Conservation (phyloP, 2,888 invertebrate genomes). For the Troilus luridus region DNA sequence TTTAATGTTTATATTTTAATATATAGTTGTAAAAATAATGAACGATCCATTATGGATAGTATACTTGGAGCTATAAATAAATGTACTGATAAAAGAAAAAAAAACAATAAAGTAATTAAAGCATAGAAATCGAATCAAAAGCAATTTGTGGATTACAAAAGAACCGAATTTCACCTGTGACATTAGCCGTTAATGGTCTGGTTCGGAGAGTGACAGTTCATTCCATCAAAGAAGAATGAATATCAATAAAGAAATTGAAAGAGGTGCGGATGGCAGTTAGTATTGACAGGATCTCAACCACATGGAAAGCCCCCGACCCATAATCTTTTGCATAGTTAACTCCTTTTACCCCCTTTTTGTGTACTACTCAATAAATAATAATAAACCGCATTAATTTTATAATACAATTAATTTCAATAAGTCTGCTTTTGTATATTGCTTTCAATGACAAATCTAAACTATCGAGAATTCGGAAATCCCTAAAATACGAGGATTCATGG, state of each 20-base stretch:
- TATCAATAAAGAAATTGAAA: slow-evolving; percentile 33
- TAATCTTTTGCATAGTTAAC: background rate
- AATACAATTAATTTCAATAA: too few relatives aligned
- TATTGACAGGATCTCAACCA: slow-evolving; percentile 4
- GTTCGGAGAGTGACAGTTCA: background rate
- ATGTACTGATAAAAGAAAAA: background rate
- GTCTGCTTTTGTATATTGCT: too few relatives aligned
- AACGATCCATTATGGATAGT: background rate
- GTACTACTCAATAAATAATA: background rate
- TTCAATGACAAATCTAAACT: too few relatives aligned
- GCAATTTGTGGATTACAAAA: background rate
- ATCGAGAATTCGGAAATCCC: too few relatives aligned
- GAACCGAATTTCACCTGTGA: background rate
- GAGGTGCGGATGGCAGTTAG: background rate
- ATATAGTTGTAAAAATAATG: background rate
- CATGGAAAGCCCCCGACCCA: background rate
- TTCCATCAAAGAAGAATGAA: background rate
- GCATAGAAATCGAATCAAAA: background rate
- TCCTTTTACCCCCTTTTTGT: background rate
- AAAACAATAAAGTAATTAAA: background rate
- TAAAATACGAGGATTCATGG: too few relatives aligned
- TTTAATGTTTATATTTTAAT: too few relatives aligned
- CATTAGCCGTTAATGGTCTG: background rate
- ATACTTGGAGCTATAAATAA: too few relatives aligned
- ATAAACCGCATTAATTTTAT: background rate